These are phyloP conservation scores for Silurus aristotelis DNA, from an alignment of 2,797 vertebrate species.

Conservation along the genomic window DNA sequence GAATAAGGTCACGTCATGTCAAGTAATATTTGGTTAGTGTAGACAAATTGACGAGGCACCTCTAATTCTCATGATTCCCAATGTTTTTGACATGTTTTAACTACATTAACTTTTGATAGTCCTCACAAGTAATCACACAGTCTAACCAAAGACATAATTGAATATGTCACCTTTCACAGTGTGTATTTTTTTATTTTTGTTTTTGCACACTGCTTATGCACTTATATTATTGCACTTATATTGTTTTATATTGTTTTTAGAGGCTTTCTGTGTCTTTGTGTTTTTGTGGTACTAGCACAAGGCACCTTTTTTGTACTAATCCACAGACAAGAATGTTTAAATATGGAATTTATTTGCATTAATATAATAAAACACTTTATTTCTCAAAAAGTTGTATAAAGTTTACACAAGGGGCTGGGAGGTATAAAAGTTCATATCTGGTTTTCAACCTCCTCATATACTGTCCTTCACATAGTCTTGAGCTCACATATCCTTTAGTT, in stretches of 20 bases:
- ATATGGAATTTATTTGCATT: slow-evolving; percentile 17
- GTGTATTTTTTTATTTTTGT: slow-evolving; percentile 66
- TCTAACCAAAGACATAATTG: slow-evolving; percentile 45
- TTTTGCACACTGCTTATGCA: too few species aligned
- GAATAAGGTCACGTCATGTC: slow-evolving; percentile 28
- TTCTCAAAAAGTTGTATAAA: background rate
- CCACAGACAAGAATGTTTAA: slow-evolving; percentile 13
- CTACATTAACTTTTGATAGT: slow-evolving; percentile 55
- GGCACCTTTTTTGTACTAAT: slow-evolving; percentile 24
- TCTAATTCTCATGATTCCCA: slow-evolving; percentile 49
- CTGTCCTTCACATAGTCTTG: slow-evolving; percentile 62
- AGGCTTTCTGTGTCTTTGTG: slow-evolving; percentile 61
- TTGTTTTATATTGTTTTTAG: slow-evolving; percentile 61
- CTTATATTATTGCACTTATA: too few species aligned
- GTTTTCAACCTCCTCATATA: slow-evolving; percentile 44
- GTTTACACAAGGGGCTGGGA: slow-evolving; percentile 13
- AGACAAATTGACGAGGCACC: slow-evolving; percentile 57
- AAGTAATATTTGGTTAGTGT: slow-evolving; percentile 53
- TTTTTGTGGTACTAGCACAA: slow-evolving; percentile 53
- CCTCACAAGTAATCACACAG: slow-evolving; percentile 61
- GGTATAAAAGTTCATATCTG: slow-evolving; percentile 54
- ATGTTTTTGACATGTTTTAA: slow-evolving; percentile 63
- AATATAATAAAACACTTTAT: slow-evolving; percentile 42
- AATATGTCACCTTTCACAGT: slow-evolving; percentile 73
- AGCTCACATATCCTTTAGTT: slow-evolving; percentile 71